These are phyloP conservation scores for Ridgeia piscesae DNA, from an alignment of 1,140 invertebrate genomes.

Conservation along the genomic window DNA sequence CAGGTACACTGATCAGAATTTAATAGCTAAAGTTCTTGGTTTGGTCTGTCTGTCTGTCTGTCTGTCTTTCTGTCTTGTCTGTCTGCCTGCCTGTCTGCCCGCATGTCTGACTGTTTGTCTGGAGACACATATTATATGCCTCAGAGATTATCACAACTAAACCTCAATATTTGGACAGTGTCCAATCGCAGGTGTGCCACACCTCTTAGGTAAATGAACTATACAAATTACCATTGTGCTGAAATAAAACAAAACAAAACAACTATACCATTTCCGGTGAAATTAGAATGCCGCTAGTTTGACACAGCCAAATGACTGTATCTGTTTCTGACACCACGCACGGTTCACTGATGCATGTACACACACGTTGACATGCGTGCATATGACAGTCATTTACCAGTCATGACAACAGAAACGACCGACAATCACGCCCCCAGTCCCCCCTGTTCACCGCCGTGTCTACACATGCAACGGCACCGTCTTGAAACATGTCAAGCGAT, in stretches of 20 bases:
- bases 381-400: neutral
- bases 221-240: neutral
- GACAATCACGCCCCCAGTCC: neutral
- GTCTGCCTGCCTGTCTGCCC: too few species aligned
- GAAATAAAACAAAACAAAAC: neutral
- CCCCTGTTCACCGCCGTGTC: neutral
- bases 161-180: neutral
- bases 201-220: neutral
- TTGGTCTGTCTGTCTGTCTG: neutral
- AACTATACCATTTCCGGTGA: neutral
- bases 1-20: neutral
- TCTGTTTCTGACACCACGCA: neutral
- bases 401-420: neutral
- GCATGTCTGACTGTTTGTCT: too few species aligned
- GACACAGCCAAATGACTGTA: neutral
- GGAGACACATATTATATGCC: too few species aligned
- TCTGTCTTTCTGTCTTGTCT: too few species aligned
- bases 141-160: too few species aligned
- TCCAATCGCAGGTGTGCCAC: neutral
- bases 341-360: neutral
- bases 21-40: neutral
- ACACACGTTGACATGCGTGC: neutral
- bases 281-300: neutral
- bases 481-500: neutral
- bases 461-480: neutral